Evolutionary conservation across 2,888 invertebrate species (phyloP).

Genomic region (Stenotaenia linearis): DNA sequence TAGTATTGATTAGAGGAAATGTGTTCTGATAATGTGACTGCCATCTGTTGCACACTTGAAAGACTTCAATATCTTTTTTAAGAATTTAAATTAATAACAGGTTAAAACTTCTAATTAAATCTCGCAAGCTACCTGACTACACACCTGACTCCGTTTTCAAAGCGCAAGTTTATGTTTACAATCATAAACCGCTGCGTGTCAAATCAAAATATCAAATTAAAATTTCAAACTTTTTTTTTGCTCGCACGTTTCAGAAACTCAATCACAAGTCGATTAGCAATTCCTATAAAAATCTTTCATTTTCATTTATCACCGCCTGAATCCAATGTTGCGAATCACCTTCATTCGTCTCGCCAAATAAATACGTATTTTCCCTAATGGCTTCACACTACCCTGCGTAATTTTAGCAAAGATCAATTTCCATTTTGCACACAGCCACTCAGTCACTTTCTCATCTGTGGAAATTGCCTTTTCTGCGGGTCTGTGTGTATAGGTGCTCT

Average conservation of each 20-base stretch:
- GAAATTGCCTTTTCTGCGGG: constrained; percentile 18
- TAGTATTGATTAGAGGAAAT: background rate
- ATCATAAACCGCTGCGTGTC: background rate
- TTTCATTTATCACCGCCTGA: background rate
- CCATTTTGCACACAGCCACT: constrained; percentile 14
- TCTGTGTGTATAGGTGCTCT: constrained; percentile 6
- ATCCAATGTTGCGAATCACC: background rate
- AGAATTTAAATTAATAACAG: background rate
- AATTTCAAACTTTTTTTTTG: background rate
- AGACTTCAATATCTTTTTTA: background rate
- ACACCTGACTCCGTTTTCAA: background rate
- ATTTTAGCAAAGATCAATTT: constrained; percentile 21
- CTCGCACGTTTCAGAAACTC: background rate
- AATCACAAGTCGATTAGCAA: background rate
- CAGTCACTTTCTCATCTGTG: constrained; percentile 24
- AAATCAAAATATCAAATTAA: too few species aligned
- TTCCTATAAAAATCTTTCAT: constrained; percentile 4
- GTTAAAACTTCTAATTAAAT: constrained; percentile 20
- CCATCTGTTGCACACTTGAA: background rate
- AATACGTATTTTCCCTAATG: constrained; percentile 13
- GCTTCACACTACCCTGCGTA: constrained; percentile 3
- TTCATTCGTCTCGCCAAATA: background rate
- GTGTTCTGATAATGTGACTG: background rate
- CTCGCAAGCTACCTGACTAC: background rate
- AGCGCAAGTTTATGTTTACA: background rate